These are phyloP conservation scores for Criorhina ranunculi DNA, from an alignment of 2,888 invertebrate genomes.

Conservation along the genomic window DNA sequence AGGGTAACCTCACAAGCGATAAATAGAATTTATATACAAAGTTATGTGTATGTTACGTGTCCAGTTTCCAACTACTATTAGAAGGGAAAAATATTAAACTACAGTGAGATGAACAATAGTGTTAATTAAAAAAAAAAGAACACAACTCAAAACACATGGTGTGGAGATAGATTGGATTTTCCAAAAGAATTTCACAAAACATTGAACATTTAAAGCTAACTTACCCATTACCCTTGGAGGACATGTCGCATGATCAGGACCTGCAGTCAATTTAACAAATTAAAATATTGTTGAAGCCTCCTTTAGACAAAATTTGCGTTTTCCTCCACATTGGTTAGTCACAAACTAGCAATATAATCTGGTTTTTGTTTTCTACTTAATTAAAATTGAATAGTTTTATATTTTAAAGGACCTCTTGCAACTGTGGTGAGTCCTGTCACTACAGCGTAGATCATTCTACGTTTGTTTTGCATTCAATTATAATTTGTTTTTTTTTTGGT, in stretches of 20 bases:
- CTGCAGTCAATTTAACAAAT: slow-evolving; percentile 82
- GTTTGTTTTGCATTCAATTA: slow-evolving; percentile 38
- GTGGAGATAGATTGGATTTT: slow-evolving; percentile 56
- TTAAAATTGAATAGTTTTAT: slow-evolving; percentile 46
- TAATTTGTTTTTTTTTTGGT: slow-evolving; percentile 23
- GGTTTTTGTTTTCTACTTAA: slow-evolving; percentile 39
- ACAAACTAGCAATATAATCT: slow-evolving; percentile 78
- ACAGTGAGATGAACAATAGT: slow-evolving; percentile 2
- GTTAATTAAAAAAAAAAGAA: slow-evolving; percentile 16
- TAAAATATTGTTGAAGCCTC: slow-evolving; percentile 77
- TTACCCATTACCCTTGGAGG: slow-evolving; percentile 85
- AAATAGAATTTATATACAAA: too few species aligned
- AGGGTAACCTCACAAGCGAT: too few species aligned
- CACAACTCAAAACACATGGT: slow-evolving; percentile 40
- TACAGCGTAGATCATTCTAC: slow-evolving; percentile 51
- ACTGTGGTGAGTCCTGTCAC: slow-evolving; percentile 22
- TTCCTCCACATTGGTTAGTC: slow-evolving; percentile 80
- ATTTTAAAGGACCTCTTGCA: slow-evolving; percentile 26
- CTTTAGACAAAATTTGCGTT: slow-evolving; percentile 76
- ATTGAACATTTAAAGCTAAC: slow-evolving; percentile 80
- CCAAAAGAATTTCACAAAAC: slow-evolving; percentile 37
- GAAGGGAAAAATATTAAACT: neutral
- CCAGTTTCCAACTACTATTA: neutral
- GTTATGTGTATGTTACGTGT: too few species aligned
- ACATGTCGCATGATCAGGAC: slow-evolving; percentile 85